A percentile compares a stretch with the other conserved stretches of the same genome.
Conservation (phyloP, 2,113 vertebrate species). For the Gymnocephalus cernua region DNA sequence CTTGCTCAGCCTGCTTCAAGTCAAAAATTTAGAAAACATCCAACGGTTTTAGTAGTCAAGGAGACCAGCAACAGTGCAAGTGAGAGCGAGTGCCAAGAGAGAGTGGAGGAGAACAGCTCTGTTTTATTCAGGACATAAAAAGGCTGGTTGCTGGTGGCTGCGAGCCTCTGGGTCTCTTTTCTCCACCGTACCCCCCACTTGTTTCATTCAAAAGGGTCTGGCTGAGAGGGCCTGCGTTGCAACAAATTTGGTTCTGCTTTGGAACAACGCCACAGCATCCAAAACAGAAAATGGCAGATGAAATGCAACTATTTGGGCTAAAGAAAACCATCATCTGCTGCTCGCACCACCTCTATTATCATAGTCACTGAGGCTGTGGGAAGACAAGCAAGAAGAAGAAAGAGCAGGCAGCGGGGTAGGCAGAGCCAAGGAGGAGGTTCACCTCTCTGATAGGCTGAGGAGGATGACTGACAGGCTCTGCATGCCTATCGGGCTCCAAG, state of each 20-base stretch:
- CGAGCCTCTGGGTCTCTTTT: constrained; percentile 40
- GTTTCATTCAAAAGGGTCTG: constrained; percentile 16
- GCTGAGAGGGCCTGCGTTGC: neutral
- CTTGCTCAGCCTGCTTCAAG: constrained; percentile 16
- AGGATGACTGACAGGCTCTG: constrained; percentile 57
- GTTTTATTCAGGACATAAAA: constrained; percentile 46
- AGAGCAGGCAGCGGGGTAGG: constrained; percentile 64
- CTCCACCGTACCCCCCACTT: neutral
- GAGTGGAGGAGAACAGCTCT: constrained; percentile 33
- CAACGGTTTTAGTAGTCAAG: constrained; percentile 49
- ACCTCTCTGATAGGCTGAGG: constrained; percentile 91
- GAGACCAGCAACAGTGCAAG: constrained; percentile 39
- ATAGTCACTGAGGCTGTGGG: constrained; percentile 31
- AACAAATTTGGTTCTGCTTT: constrained; percentile 19
- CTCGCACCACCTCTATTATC: constrained; percentile 23
- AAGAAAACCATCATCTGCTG: constrained; percentile 7
- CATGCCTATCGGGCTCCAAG: constrained; percentile 53
- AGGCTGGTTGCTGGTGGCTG: constrained; percentile 13
- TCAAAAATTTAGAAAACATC: constrained; percentile 9
- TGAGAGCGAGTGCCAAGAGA: constrained; percentile 39
- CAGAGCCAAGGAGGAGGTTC: constrained; percentile 72
- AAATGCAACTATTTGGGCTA: neutral
- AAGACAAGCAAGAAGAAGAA: constrained; percentile 72
- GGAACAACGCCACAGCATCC: neutral
- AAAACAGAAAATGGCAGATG: neutral